phyloP scores from a whole-genome alignment of 2,888 invertebrate genomes.

The Tipula unca region DNA sequence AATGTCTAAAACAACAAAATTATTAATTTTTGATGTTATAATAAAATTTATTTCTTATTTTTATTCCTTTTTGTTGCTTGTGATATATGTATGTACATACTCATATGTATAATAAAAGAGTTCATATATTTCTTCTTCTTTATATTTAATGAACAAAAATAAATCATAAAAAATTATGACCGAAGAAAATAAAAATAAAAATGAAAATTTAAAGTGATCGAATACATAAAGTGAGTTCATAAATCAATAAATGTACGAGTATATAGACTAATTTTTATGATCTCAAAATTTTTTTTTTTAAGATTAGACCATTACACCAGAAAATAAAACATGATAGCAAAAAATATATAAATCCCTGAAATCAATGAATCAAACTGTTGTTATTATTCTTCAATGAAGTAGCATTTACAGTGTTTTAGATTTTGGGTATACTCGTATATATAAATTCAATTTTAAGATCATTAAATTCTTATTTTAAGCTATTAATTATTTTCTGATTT shows the following conservation, averaged over 20 bases:
- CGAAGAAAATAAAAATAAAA: slow-evolving; percentile 1
- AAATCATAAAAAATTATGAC: neutral
- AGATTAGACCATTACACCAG: neutral
- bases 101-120: too few relatives aligned
- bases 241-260: neutral
- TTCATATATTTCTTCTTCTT: neutral
- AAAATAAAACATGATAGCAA: neutral
- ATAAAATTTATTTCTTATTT: neutral
- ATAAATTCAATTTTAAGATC: slow-evolving; percentile 4
- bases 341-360: neutral
- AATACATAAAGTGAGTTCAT: neutral
- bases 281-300: neutral
- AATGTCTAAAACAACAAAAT: neutral
- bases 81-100: too few relatives aligned
- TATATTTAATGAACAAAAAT: neutral
- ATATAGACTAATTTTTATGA: neutral
- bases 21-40: too few relatives aligned
- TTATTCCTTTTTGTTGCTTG: too few relatives aligned
- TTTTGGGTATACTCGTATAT: neutral
- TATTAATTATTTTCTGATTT: neutral
- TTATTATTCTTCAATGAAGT: neutral
- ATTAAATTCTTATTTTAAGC: neutral
- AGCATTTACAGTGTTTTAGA: neutral
- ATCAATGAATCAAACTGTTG: neutral
- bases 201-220: neutral